Percentiles rank a stretch among this genome's conserved stretches.
phyloP scores from a whole-genome alignment of 2,113 vertebrate species.

The Arothron firmamentum region DNA sequence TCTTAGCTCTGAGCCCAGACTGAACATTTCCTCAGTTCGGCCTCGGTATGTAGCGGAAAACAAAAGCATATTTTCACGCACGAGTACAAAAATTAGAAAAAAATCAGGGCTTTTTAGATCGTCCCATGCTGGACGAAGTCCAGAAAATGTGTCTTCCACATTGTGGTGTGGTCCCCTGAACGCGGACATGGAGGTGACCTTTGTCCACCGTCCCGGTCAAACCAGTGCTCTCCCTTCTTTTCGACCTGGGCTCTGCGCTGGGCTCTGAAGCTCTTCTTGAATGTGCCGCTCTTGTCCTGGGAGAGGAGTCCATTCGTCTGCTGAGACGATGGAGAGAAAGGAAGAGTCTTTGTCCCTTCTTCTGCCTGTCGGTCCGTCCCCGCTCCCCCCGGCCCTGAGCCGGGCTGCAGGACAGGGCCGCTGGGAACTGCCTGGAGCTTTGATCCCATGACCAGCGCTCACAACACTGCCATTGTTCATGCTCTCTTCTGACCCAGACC shows the following conservation, averaged over 20 bases:
- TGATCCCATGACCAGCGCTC: constrained; percentile 50
- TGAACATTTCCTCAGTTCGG: background rate
- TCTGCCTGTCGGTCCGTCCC: background rate
- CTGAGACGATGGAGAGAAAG: constrained; percentile 19
- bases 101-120: background rate
- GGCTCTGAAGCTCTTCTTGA: too few species aligned
- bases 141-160: background rate
- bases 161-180: too few species aligned
- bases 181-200: constrained; percentile 1
- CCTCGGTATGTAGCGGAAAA: constrained; percentile 1
- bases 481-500: constrained; percentile 33
- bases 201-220: too few species aligned
- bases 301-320: too few species aligned
- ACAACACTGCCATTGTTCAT: constrained; percentile 68
- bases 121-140: background rate
- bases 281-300: too few species aligned
- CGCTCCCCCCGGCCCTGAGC: background rate
- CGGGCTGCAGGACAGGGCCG: constrained; percentile 20
- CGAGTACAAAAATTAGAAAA: constrained; percentile 1
- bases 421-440: constrained; percentile 63
- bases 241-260: too few species aligned
- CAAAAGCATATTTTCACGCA: constrained; percentile 5
- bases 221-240: too few species aligned
- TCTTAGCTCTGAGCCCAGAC: constrained; percentile 17
- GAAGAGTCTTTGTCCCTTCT: constrained; percentile 40